Evolutionary conservation across 2,797 vertebrate species (phyloP).

Genomic region (Balearica regulorum): DNA sequence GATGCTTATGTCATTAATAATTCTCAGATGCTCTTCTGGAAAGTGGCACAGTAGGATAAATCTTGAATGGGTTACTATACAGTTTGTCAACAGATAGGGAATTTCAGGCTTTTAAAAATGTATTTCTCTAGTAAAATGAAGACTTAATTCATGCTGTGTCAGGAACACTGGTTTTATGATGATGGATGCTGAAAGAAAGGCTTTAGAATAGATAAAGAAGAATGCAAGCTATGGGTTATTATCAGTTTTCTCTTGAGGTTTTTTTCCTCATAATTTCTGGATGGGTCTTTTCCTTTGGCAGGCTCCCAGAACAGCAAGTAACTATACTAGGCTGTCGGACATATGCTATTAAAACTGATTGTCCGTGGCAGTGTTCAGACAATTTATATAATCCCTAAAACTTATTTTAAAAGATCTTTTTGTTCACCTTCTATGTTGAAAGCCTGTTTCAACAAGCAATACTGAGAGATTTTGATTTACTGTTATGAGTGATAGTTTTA

Average conservation of each 20-base stretch:
- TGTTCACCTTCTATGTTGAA: conserved; percentile 16
- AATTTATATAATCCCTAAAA: conserved; percentile 34
- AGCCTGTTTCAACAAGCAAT: conserved; percentile 24
- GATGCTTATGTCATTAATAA: neutral
- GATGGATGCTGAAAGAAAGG: neutral
- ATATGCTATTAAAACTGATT: conserved; percentile 22
- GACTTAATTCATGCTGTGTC: neutral
- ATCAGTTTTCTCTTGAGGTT: neutral
- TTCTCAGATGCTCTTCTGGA: neutral
- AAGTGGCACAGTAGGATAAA: neutral
- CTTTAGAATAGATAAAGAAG: neutral
- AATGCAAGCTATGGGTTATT: neutral
- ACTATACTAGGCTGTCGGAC: neutral
- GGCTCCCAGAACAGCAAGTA: neutral
- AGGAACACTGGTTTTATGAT: neutral
- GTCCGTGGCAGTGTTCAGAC: neutral
- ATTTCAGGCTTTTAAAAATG: neutral
- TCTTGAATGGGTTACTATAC: neutral
- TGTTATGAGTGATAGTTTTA: conserved; percentile 13
- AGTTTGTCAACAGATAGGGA: neutral
- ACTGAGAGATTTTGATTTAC: conserved; percentile 41
- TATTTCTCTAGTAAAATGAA: conserved; percentile 2
- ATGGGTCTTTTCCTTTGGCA: conserved; percentile 1
- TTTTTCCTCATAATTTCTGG: neutral
- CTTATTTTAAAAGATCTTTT: conserved; percentile 23